These are phyloP conservation scores for Morpho achilles DNA, from an alignment of 2,888 invertebrate species.

Conservation along the genomic window DNA sequence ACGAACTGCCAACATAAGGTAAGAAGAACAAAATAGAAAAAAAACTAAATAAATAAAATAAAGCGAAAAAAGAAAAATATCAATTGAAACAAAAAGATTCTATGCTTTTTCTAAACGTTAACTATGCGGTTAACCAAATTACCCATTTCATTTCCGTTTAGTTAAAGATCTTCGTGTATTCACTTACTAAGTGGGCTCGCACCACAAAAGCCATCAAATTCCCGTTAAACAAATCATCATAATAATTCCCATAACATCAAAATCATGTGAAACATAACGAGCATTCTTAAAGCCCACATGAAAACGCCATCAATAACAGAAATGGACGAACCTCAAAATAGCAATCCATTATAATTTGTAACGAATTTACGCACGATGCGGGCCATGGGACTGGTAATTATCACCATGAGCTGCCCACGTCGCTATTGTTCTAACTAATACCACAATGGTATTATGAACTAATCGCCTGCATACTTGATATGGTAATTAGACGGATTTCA, in stretches of 20 bases:
- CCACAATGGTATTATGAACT: constrained; percentile 31
- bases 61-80: too few relatives aligned
- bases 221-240: constrained; percentile 4
- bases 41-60: too few relatives aligned
- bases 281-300: constrained; percentile 24
- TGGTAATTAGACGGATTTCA: constrained; percentile 26
- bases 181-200: not conserved
- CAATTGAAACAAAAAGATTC: too few relatives aligned
- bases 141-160: too few relatives aligned
- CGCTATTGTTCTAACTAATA: constrained; percentile 33
- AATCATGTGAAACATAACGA: constrained; percentile 12
- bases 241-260: constrained; percentile 3
- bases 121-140: too few relatives aligned
- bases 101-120: too few relatives aligned
- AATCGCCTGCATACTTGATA: constrained; percentile 29
- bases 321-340: constrained; percentile 22
- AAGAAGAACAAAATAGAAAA: too few relatives aligned
- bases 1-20: too few relatives aligned
- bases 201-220: not conserved
- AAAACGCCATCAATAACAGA: constrained; percentile 26
- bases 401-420: constrained; percentile 35
- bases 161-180: not conserved
- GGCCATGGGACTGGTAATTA: constrained; percentile 35
- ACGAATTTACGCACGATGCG: constrained; percentile 30
- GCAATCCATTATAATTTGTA: constrained; percentile 30